Evolutionary conservation across 2,113 vertebrate genomes (phyloP).

Genomic region (Oenanthe melanoleuca): DNA sequence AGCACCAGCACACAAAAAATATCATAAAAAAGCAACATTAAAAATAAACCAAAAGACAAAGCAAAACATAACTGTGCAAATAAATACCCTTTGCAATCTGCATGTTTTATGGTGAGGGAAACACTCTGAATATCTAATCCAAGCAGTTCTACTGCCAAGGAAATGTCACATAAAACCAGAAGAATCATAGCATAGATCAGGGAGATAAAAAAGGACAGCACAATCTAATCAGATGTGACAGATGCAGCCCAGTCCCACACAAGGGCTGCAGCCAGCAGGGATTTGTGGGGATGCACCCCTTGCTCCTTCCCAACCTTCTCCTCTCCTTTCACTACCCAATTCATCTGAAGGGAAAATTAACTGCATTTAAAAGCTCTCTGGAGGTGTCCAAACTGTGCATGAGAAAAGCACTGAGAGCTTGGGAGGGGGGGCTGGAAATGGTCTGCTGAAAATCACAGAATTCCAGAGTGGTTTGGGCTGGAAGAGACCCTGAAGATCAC

Average conservation of each 20-base stretch:
- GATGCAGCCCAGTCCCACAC: slow-evolving; percentile 22
- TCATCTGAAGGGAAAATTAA: not conserved
- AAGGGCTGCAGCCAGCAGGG: not conserved
- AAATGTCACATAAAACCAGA: slow-evolving; percentile 59
- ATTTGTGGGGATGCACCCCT: not conserved
- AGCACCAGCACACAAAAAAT: not conserved
- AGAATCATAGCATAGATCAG: slow-evolving; percentile 53
- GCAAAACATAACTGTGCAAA: slow-evolving; percentile 29
- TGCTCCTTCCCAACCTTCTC: not conserved
- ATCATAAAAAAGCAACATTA: not conserved
- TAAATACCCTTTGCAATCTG: slow-evolving; percentile 58
- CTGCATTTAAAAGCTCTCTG: not conserved
- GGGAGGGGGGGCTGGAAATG: not conserved
- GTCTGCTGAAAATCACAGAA: accelerated
- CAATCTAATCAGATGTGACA: slow-evolving; percentile 61
- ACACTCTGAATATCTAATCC: slow-evolving; percentile 34
- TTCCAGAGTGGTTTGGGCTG: no score
- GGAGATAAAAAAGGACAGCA: slow-evolving; percentile 62
- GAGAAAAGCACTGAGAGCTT: not conserved
- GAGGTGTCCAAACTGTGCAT: not conserved
- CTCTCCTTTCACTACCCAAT: not conserved
- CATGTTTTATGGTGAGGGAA: slow-evolving; percentile 38
- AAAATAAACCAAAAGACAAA: not conserved
- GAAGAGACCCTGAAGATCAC: no score
- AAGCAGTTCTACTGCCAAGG: slow-evolving; percentile 39